Percentiles rank a stretch among this genome's conserved stretches.
These are phyloP conservation scores for Hemitrygon akajei DNA, from an alignment of 2,797 vertebrate species.

Conservation along the genomic window DNA sequence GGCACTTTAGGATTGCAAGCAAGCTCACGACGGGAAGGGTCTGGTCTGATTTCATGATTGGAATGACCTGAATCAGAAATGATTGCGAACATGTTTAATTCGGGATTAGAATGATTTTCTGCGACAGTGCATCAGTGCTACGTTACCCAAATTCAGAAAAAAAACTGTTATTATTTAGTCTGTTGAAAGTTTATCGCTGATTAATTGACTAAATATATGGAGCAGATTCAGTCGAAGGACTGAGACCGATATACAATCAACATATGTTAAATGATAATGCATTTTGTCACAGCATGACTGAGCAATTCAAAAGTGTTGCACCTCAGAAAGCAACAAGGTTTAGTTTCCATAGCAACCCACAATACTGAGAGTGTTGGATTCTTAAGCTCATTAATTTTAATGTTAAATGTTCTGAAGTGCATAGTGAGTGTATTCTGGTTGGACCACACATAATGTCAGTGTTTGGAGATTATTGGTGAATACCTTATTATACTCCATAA, in stretches of 20 bases:
- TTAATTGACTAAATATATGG: background rate
- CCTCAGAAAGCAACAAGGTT: background rate
- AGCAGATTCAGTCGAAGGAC: background rate
- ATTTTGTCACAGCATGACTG: background rate
- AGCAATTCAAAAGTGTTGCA: slow-evolving; percentile 6
- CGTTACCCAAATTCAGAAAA: no score
- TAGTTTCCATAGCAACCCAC: background rate
- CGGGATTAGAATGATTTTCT: no score
- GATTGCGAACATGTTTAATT: no score
- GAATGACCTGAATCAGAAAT: no score
- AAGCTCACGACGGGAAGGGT: no score
- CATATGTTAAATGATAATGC: background rate
- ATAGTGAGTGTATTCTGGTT: background rate
- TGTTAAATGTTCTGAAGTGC: slow-evolving; percentile 26
- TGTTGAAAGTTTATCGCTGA: background rate
- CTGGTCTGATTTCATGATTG: no score
- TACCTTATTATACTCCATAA: background rate
- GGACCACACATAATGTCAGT: background rate
- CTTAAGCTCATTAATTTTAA: slow-evolving; percentile 7
- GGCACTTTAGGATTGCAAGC: no score
- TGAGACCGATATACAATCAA: background rate
- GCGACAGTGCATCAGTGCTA: no score
- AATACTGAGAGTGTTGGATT: background rate
- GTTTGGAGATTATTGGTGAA: slow-evolving; percentile 5
- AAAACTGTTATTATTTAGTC: background rate